Evolutionary conservation across 2,797 vertebrate species (phyloP), one percentile per base, ranked within the genome.

Genomic region (Brotula barbata): DNA sequence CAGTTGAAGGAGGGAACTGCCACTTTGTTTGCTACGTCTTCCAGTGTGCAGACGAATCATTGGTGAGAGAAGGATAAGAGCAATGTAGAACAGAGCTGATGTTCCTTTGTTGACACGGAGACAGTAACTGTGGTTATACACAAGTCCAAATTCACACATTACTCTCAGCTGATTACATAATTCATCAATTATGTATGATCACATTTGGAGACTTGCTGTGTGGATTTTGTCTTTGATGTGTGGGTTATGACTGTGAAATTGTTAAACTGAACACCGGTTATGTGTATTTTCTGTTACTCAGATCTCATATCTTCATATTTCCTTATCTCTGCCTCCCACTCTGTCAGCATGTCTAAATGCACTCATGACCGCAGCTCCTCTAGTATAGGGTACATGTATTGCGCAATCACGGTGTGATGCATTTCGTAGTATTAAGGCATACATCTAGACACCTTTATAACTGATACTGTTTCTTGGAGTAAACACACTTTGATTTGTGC

Each of bases 21-120:
- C 94, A 95, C 75, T 99, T 97, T 51, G 94, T 98, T 66, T 99
- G 96, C 71, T 99, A 99, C 0, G 93, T 99, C 60, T 99, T 99
- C 86, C 96, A 96, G 69, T 99, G 97, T 63, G 89, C 95, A 3
- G 94, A 96, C 23, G 96, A 97, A 87, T 92, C 95, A 13, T 86
- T 99, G 94, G 97, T 99, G 87, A 95, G 94, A 64, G 54, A 22
- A n/a, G 0, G 13, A 60, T 6, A 11, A 34, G 22, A 46, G 25
- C 21, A 8, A 9, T 5, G 13, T 14, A 13, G 16, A 22, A 2
- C 7, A 55, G 7, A 31, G 39, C 31, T 33, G 31, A 6, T 33
- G 25, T 28, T 28, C n/a, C n/a, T 7, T 28, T 28, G 25, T 28
- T 3, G 25, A 28, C n/a, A n/a, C n/a, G n/a, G n/a, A n/a, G n/a